Conservation (phyloP, 2,113 vertebrate genomes). For the Mesoclemmys tuberculata region DNA sequence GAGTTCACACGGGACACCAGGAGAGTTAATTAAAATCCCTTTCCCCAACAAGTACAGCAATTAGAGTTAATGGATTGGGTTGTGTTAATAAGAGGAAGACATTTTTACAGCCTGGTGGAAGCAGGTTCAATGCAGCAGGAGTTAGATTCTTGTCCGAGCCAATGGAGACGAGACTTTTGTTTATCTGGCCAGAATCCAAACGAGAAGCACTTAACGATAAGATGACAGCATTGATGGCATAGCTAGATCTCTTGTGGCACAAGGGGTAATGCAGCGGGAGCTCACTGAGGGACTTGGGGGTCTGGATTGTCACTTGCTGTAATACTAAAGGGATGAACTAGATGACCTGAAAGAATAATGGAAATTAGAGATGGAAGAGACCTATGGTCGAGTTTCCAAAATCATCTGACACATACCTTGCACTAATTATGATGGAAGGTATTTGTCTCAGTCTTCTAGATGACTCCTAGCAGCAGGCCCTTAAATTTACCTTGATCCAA, state of each 20-base stretch:
- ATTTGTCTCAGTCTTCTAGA: not conserved
- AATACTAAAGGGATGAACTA: not conserved
- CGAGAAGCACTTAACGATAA: fast-evolving
- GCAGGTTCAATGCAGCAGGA: not conserved
- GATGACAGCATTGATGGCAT: not conserved
- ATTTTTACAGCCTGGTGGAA: not conserved
- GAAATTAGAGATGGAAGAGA: not conserved
- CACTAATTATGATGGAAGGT: not conserved
- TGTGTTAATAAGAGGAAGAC: slow-evolving; percentile 9
- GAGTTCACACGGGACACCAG: not conserved
- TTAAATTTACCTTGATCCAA: not conserved
- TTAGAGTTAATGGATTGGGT: slow-evolving; percentile 46
- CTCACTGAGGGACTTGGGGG: not conserved
- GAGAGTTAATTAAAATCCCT: slow-evolving; percentile 43
- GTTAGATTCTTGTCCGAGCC: not conserved
- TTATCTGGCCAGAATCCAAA: not conserved
- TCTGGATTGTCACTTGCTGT: not conserved
- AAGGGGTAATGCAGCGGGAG: not conserved
- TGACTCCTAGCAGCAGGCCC: not conserved
- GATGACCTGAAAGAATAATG: not conserved
- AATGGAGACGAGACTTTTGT: not conserved
- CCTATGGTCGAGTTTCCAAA: not conserved
- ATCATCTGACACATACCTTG: not conserved
- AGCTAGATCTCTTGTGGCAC: not conserved
- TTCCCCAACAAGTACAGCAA: slow-evolving; percentile 41